Base-by-base conservation (phyloP, 2,888 invertebrate genomes). In the Argynnis bischoffii region DNA sequence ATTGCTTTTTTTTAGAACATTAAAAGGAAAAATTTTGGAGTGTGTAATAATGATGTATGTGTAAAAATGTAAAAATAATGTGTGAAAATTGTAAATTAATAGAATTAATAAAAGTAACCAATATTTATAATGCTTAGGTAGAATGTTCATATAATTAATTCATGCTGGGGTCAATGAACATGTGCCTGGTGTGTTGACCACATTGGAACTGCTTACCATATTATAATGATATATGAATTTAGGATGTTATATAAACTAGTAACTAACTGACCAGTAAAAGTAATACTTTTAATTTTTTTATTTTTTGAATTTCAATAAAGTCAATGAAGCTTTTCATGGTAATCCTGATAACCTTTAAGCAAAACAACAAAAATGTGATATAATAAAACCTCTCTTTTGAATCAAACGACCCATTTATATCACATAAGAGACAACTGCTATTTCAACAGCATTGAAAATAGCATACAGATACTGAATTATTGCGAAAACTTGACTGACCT, bases 401-500 rank as follows among this genome's bases (percentile, higher is more conserved):
- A 55, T 41, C 18, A 21, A 55, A 31, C 18, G 50, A 14, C 51
- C 55, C 48, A 41, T 15, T 46, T 57, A 31, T 31, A 53, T 13
- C 18, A 63, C 18, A 53, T 11, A 11, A 55, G 31, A 57, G 50
- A 53, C 41, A 16, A 51, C 18, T 56, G 55, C 41, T 26, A 57
- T 56, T 46, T 57, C 63, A 55, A 60, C 54, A 63, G 46, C 26
- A 63, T 56, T 31, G 53, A 61, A 47, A 67, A 64, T 65, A 57
- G 41, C 56, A 61, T 26, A 64, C n/a, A 68, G 51, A 61, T 63
- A n/a, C 54, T 74, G 76, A 78, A 75, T 66, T 72, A 67, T 80
- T 79, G 76, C 78, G 76, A 81, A 78, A 81, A 77, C 72, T 71
- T 65, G 72, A 77, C 77, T 79, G 77, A 77, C 79, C 79, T 76